Evolutionary conservation across 2,113 vertebrate species (phyloP).

Genomic region (Diphyllodes magnificus): DNA sequence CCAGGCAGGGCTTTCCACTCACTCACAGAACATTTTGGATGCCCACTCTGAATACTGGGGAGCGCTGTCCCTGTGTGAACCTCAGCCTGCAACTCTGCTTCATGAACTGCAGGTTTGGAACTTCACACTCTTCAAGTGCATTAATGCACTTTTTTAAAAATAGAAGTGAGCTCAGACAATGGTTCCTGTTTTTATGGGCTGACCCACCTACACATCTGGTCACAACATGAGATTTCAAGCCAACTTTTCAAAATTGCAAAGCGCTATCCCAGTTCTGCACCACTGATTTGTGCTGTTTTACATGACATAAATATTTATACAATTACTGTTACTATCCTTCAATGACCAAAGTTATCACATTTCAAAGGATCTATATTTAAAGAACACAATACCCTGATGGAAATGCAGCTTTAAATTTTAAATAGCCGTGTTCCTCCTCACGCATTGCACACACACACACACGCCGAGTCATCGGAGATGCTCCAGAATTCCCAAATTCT

Average conservation of each 20-base stretch:
- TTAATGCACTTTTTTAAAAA: not conserved
- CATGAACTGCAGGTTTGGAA: not conserved
- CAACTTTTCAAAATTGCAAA: not conserved
- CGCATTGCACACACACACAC: fast-evolving
- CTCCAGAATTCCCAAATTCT: not conserved
- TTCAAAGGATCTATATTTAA: slow-evolving; percentile 12
- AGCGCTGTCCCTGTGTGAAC: not conserved
- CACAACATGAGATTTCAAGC: not conserved
- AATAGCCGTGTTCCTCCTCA: not conserved
- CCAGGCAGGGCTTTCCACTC: no score
- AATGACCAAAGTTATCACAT: not conserved
- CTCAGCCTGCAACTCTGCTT: not conserved
- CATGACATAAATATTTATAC: slow-evolving; percentile 1
- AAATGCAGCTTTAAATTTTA: not conserved
- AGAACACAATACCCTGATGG: not conserved
- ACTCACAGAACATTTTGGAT: fast-evolving
- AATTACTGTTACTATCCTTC: not conserved
- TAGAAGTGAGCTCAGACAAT: not conserved
- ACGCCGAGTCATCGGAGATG: fast-evolving
- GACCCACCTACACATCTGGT: not conserved
- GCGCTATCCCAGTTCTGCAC: not conserved
- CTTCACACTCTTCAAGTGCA: fast-evolving
- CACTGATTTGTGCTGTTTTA: not conserved
- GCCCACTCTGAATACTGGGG: fast-evolving
- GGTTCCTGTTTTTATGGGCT: not conserved